phyloP scores from a whole-genome alignment of 2,888 invertebrate species.

The Endotricha flammealis region DNA sequence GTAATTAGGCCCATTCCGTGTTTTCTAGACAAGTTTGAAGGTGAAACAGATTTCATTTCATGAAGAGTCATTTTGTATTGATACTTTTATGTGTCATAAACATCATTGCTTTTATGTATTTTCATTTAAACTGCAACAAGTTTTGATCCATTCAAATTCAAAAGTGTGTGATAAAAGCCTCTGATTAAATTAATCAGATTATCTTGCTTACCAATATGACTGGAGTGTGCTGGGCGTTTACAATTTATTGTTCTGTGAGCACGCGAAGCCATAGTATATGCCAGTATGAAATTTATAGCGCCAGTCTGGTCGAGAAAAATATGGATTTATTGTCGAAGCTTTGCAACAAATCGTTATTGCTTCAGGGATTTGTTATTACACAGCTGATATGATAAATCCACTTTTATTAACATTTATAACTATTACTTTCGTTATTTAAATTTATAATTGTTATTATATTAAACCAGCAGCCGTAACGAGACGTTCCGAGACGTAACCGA shows the following conservation, averaged over 20 bases:
- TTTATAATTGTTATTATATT: too few relatives aligned
- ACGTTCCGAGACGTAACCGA: too few relatives aligned
- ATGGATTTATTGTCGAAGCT: slow-evolving; percentile 52
- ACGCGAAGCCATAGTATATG: slow-evolving; percentile 48
- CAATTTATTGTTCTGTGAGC: slow-evolving; percentile 65
- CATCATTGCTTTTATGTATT: too few relatives aligned
- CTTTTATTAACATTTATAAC: slow-evolving; percentile 11
- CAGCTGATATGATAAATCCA: slow-evolving; percentile 8
- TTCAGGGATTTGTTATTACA: slow-evolving; percentile 26
- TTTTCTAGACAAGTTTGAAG: too few relatives aligned
- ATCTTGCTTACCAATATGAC: slow-evolving; percentile 39
- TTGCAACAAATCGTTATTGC: slow-evolving; percentile 53
- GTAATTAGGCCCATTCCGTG: too few relatives aligned
- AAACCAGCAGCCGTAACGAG: too few relatives aligned
- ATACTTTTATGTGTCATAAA: too few relatives aligned
- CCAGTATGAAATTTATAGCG: slow-evolving; percentile 57
- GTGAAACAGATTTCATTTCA: too few relatives aligned
- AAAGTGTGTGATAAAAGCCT: slow-evolving; percentile 9
- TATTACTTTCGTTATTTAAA: too few relatives aligned
- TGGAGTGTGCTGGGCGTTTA: slow-evolving; percentile 33
- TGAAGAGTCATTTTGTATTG: too few relatives aligned
- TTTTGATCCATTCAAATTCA: too few relatives aligned
- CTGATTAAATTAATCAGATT: slow-evolving; percentile 39
- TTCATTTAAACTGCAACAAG: too few relatives aligned
- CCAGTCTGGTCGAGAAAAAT: slow-evolving; percentile 58